phyloP scores from a whole-genome alignment of 1,140 invertebrate genomes.

The Mylabris phalerata region DNA sequence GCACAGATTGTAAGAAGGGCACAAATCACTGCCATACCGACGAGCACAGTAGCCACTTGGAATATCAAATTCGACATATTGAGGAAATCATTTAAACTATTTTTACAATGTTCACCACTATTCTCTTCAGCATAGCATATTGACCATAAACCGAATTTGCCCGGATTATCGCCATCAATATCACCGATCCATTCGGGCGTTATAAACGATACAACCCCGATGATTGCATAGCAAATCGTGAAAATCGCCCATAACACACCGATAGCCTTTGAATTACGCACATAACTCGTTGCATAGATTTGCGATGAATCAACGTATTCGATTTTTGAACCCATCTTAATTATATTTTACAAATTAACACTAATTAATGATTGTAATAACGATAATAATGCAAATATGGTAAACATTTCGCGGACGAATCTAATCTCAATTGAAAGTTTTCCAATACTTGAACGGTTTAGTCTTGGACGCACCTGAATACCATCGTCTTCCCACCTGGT shows the following conservation, averaged over 20 bases:
- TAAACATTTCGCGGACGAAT: too few species aligned
- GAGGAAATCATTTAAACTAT: conserved; percentile 76
- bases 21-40: conserved; percentile 77
- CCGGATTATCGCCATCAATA: conserved; percentile 76
- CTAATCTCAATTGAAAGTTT: too few species aligned
- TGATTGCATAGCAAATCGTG: conserved; percentile 93
- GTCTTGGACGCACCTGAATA: too few species aligned
- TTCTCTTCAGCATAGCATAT: conserved; percentile 64
- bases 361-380: too few species aligned
- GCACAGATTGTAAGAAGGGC: conserved; percentile 79
- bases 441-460: too few species aligned
- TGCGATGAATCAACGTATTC: conserved; percentile 85
- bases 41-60: conserved; percentile 76
- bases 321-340: conserved; percentile 71
- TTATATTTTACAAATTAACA: too few species aligned
- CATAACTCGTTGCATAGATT: conserved; percentile 87
- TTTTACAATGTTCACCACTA: conserved; percentile 63
- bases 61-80: conserved; percentile 74
- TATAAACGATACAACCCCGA: conserved; percentile 88
- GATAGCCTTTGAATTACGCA: conserved; percentile 92
- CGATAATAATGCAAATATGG: too few species aligned
- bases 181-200: conserved; percentile 92
- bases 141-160: conserved; percentile 88
- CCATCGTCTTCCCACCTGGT: too few species aligned
- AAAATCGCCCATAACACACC: conserved; percentile 96